Evolutionary conservation across 1,140 invertebrate genomes (phyloP), one percentile per base, ranked within the genome.

Genomic region (Brachionus sp.): DNA sequence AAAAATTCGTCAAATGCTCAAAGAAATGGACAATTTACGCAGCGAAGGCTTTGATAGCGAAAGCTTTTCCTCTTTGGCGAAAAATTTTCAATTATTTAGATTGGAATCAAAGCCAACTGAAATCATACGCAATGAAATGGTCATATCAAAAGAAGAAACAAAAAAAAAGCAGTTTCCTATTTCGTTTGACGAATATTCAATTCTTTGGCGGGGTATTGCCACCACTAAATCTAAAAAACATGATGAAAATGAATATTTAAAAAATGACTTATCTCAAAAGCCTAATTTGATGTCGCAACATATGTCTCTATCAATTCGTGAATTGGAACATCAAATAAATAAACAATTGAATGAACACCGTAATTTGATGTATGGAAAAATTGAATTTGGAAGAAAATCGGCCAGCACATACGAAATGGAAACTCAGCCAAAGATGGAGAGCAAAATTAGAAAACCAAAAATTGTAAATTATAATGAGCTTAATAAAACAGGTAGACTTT

Each of bases 261-360:
- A 64, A 57, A 25, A 42, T 13, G 77, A 80, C 9, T 25, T 80
- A 3, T 80, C 19, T 5, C 25, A 57, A 66, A 80, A 80, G 25
- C 77, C 77, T 16, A 37, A 80, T 66, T 62, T 80, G 16, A 57
- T 80, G n/a, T 57, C 50, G 16, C 77, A 80, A 42, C 77, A 80
- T 35, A 42, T 80, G n/a, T 80, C 77, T 12, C 29, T 80, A 25
- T 80, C 77, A 4, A 44, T 62, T 35, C 46, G 37, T 13, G 77
- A 80, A 37, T 23, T 80, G 2, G 77, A 80, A 62, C 35, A 80
- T 19, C 50, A 80, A 66, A 80, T 80, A 62, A 80, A 62, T 5
- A 57, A 66, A 13, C 77, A 80, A 29, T 44, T 80, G 16, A 62
- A n/a, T 44, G 77, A 80, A 29, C 77, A 80, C 13, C 33, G 39